Evolutionary conservation across 2,797 vertebrate genomes (phyloP), one percentile per base, ranked within the genome.

Genomic region (Gallirallus australis): DNA sequence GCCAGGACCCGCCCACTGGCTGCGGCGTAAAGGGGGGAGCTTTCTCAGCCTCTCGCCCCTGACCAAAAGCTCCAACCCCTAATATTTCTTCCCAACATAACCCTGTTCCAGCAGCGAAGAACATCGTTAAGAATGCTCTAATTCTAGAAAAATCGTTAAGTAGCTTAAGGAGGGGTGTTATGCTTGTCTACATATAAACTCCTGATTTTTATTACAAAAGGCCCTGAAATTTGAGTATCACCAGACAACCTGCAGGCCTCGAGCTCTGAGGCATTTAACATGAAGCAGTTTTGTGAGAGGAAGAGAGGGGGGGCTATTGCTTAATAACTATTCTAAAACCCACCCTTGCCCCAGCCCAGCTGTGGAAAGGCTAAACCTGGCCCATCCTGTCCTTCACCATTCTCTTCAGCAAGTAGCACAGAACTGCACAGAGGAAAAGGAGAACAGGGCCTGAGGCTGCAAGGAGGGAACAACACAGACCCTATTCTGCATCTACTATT

Each of bases 111-210:
- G 12, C 20, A 47, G 47, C 11, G 21, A 21, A 47, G 21, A 47
- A 24, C 0, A 0, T 7, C 12, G 9, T 14, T 30, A 30, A 56
- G 27, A 47, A 20, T 2, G 11, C 16, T 14, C 1, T 3, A 33
- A 7, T 15, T 31, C 27, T 18, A 65, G 63, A 45, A 57, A 31
- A 52, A 23, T 4, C 8, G 12, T 30, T 42, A n/a, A 8, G 13
- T 30, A 50, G 23, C 7, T 39, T 17, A 15, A 66, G 39, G 56
- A 8, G 25, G 1, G 66, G 15, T 0, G 0, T 9, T 4, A 56
- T 80, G 16, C 1, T 2, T 0, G 7, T 17, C 42, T 40, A 42
- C 8, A 42, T 42, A 45, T 5, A 50, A 50, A 25, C 1, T 52
- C 14, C 15, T 52, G 13, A 7, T 28, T 17, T 28, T 52, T 18